Base-by-base conservation (phyloP, 2,888 invertebrate species). In the Thecophora atra region DNA sequence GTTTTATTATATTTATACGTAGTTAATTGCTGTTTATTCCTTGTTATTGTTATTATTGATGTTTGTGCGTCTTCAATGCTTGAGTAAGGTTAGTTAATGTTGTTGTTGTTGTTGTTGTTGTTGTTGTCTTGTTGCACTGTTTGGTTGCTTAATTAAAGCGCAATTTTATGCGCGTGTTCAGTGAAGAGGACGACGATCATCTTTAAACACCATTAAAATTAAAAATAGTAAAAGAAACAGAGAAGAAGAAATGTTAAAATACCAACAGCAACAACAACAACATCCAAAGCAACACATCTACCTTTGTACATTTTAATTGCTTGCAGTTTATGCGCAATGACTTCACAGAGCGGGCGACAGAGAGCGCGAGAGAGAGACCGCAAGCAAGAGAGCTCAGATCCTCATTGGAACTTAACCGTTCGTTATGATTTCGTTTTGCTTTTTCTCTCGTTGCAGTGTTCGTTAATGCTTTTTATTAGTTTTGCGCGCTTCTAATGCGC, bases 121-220 rank as follows among this genome's bases (percentile, higher is more conserved):
- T 71, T 63, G 69, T 65, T 70, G 67, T 47, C 37, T 37, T 11
- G 37, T 37, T 37, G 37, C 37, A 37, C 37, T 37, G 47, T 37
- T 66, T 71, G 65, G 63, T 62, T 71, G 72, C 72, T 73, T 82
- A 82, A 82, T 82, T 83, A 82, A 76, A 81, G 78, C 79, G 75
- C 72, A 79, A 82, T 80, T 81, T 83, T 83, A 81, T 82, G 82
- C 83, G 81, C 82, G 80, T 81, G 78, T 82, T 82, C 83, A 82
- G 72, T 82, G 83, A 81, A 79, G 81, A 37, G 37, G 37, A 37
- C 37, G 37, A 82, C 81, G 82, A 79, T 81, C 80, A 72, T 54
- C 70, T 62, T 65, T 56, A 13, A 37, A 52, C 19, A 70, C 26
- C 30, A 44, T 44, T n/a, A 19, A 54, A 37, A 37, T 37, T 37